Evolutionary conservation across 2,113 vertebrate genomes (phyloP), one percentile per base, ranked within the genome.

Genomic region (Balaeniceps rex): DNA sequence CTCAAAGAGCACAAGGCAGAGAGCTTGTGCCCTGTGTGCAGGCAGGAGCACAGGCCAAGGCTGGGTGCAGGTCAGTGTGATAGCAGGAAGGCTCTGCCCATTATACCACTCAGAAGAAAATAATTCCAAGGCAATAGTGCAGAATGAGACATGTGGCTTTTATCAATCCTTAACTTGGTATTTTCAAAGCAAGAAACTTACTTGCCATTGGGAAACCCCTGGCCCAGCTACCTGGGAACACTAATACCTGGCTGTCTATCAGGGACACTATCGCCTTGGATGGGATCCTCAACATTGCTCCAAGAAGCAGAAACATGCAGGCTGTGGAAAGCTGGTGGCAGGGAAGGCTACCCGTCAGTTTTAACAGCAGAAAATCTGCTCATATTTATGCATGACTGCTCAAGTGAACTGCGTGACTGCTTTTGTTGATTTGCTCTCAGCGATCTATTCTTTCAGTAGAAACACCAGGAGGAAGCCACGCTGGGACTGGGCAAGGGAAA

Each of bases 391-490:
- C 96, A 94, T 88, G 83, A 94, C 52, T 6, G 44, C 90, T 46
- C 47, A 26, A 96, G 92, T 85, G 81, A 93, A 83, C 90, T 94
- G 97, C 49, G 10, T 78, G 90, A 88, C 92, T 79, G 94, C 93
- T 79, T 96, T 82, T 97, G 95, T 97, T 92, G 49, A 92, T 82
- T 63, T 76, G 89, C 88, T 97, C 36, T 15, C 84, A 79, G 68
- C 0, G 0, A 95, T 89, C 96, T 66, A 40, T 96, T 96, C 91
- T 97, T 94, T 89, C 90, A 40, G 87, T 25, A 61, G 87, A 44
- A 89, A 91, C 47, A 76, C 46, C 57, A 94, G 76, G 83, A 93
- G 74, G 85, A 88, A 92, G 64, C 87, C 87, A 64, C 0, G 42
- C 91, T 94, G 94, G 34, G 88, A 89, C 61, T 36, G 51, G 77